These are phyloP conservation scores for Chondrosia reniformis DNA, from an alignment of 37 sponge, comb jelly and placozoan genomes.

Conservation along the genomic window DNA sequence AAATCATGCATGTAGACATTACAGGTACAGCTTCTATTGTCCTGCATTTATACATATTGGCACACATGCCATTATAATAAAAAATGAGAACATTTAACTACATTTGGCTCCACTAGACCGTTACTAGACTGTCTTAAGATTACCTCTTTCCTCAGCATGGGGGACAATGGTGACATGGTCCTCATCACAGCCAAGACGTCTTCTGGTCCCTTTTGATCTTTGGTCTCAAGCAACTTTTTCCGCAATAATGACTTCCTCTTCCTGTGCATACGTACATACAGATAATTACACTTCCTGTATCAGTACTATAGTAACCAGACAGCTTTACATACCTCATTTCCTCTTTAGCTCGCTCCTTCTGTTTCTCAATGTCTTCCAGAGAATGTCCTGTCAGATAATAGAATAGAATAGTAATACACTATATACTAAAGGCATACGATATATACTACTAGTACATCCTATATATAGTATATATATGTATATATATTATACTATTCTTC, in stretches of 20 bases:
- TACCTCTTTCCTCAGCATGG: constrained; percentile 21
- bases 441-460: too few relatives aligned
- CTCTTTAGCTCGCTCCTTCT: constrained; percentile 20
- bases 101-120: too few relatives aligned
- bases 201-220: constrained; percentile 3
- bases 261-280: background rate
- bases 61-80: too few relatives aligned
- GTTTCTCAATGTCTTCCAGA: constrained; percentile 14
- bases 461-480: too few relatives aligned
- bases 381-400: background rate
- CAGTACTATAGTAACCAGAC: background rate
- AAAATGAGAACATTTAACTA: too few relatives aligned
- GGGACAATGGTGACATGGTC: constrained; percentile 13
- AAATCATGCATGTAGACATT: too few relatives aligned
- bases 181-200: constrained; percentile 20
- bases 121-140: too few relatives aligned
- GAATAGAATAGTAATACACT: background rate
- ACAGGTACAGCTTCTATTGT: too few relatives aligned
- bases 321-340: background rate
- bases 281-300: background rate
- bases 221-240: background rate
- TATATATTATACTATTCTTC: too few relatives aligned
- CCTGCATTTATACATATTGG: too few relatives aligned
- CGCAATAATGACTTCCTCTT: background rate
- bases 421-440: background rate